Base-by-base conservation (phyloP, 2,113 vertebrate species). In the Ophthalmolycus amberensis region DNA sequence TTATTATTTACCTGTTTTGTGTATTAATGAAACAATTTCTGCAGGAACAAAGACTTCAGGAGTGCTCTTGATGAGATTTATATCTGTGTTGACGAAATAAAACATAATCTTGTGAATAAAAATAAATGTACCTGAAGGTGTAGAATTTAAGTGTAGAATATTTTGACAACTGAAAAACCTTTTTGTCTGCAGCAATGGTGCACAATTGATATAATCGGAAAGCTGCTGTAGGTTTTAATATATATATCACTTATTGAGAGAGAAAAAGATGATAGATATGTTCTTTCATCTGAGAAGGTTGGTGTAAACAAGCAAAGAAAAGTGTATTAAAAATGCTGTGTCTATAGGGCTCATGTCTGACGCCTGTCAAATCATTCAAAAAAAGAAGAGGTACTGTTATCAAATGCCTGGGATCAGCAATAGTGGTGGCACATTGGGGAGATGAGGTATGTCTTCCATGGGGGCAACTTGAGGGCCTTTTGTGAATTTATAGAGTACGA, bases 361-460 rank as follows among this genome's bases (percentile, higher is more conserved):
- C 88, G 95, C 94, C 95, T 97, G 95, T 95, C 96, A 96, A 95
- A 95, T 91, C 93, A 93, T 95, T 94, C 82, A 95, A 96, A 96
- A 32, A 96, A 96, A 92, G 89, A 68, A 94, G 91, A 94, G 94
- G 86, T 93, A 92, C 85, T 88, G 78, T 96, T 96, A 96, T 96
- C 96, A 95, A 90, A 97, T 93, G 94, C 90, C 89, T 69, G 87
- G 91, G 94, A 97, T 96, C 95, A 95, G 90, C 48, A 93, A 95
- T 95, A 95, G 90, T 86, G 82, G 82, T 87, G 91, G 88, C 89
- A 92, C 94, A 92, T 88, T 89, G 90, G 79, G 88, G 90, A 82
- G 94, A 94, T 91, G 93, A 94, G 94, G 81, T 89, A 93, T 95
- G 92, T 84, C 94, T 95, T 94, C 94, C 91, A 87, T 81, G 82